phyloP scores from a whole-genome alignment of 2,888 invertebrate species.

The Meiosimyza platycephala region DNA sequence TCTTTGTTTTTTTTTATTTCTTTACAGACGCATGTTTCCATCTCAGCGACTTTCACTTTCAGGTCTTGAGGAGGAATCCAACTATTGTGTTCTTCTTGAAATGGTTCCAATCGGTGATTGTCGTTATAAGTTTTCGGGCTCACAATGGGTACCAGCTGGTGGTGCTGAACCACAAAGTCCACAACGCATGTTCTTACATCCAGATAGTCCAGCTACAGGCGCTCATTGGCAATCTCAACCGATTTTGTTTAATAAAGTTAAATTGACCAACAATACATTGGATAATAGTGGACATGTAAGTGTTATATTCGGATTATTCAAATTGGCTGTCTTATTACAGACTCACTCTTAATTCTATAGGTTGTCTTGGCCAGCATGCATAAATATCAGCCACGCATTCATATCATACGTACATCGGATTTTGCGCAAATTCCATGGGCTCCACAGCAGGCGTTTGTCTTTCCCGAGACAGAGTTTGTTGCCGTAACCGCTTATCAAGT shows the following conservation, averaged over 20 bases:
- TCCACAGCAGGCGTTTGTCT: conserved; percentile 75
- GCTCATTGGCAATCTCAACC: conserved; percentile 88
- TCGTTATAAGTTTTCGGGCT: conserved; percentile 84
- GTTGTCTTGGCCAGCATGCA: conserved; percentile 96
- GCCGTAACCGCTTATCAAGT: conserved; percentile 98
- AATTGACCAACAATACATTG: conserved; percentile 87
- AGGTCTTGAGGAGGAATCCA: conserved; percentile 82
- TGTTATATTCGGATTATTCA: conserved; percentile 47
- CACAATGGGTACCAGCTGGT: conserved; percentile 88
- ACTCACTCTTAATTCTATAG: conserved; percentile 66
- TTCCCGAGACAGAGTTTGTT: conserved; percentile 89
- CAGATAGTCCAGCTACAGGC: conserved; percentile 88
- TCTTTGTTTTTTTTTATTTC: conserved; percentile 35
- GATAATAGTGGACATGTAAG: conserved; percentile 84
- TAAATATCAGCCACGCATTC: conserved; percentile 91
- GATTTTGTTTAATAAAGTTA: conserved; percentile 83
- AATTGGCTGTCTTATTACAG: background rate
- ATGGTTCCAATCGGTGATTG: conserved; percentile 81
- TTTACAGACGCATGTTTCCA: conserved; percentile 90
- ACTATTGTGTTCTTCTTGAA: conserved; percentile 86
- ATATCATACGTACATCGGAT: conserved; percentile 85
- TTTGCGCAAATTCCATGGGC: conserved; percentile 78
- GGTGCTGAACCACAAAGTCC: conserved; percentile 87
- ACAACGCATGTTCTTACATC: conserved; percentile 83
- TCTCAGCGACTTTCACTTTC: conserved; percentile 80